Evolutionary conservation across 2,797 vertebrate genomes (phyloP).

Genomic region (Cynopterus sphinx): DNA sequence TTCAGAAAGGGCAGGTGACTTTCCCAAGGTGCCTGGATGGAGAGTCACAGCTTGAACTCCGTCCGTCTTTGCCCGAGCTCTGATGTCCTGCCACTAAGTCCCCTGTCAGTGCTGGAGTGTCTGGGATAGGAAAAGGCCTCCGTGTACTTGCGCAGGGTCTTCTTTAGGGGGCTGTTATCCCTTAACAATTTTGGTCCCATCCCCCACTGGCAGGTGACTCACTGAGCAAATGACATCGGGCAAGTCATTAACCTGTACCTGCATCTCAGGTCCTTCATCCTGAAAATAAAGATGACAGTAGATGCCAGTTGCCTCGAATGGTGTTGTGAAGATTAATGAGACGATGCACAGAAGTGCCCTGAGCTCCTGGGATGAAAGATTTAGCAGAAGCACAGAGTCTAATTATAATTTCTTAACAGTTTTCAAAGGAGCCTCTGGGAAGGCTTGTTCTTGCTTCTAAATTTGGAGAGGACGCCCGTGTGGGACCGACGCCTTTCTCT

Average conservation of each 20-base stretch:
- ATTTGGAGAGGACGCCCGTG: neutral
- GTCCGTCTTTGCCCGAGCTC: neutral
- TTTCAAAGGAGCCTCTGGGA: conserved; percentile 56
- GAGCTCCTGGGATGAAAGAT: conserved; percentile 13
- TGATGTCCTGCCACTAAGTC: neutral
- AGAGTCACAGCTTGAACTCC: neutral
- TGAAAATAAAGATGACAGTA: conserved; percentile 61
- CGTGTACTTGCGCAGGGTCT: neutral
- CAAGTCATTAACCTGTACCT: conserved; percentile 56
- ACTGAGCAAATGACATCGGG: conserved; percentile 27
- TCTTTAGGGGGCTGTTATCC: neutral
- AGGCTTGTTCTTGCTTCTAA: conserved; percentile 37
- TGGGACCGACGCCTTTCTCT: neutral
- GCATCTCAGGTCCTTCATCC: conserved; percentile 53
- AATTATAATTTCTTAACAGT: conserved; percentile 59
- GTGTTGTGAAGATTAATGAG: conserved; percentile 65
- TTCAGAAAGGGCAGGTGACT: neutral
- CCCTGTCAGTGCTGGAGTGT: neutral
- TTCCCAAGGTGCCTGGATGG: neutral
- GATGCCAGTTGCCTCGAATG: neutral
- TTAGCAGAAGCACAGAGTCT: conserved; percentile 31
- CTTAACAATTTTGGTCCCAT: neutral
- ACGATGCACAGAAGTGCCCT: neutral
- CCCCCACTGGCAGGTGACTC: conserved; percentile 14
- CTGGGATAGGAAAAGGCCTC: neutral